Percentiles rank a stretch among this genome's conserved stretches.
Conservation (phyloP, 2,797 vertebrate species). For the Streptopelia turtur region DNA sequence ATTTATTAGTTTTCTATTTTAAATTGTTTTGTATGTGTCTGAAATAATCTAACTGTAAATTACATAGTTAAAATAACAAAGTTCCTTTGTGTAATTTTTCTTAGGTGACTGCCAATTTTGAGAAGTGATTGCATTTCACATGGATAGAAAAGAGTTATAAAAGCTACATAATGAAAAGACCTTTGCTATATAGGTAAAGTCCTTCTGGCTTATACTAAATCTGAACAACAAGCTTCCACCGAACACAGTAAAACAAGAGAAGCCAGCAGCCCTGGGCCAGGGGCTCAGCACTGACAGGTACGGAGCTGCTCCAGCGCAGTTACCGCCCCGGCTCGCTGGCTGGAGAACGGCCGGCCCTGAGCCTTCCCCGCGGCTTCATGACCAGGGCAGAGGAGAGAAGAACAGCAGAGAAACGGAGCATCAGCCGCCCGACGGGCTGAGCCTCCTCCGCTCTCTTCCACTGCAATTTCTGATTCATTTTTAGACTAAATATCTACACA, state of each 20-base stretch:
- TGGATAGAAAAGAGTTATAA: background rate
- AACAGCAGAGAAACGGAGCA: background rate
- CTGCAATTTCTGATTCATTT: background rate
- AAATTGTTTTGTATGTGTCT: background rate
- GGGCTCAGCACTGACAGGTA: background rate
- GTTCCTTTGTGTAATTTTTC: background rate
- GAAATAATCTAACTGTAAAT: slow-evolving; percentile 16
- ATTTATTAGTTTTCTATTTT: slow-evolving; percentile 30
- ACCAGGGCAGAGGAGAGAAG: background rate
- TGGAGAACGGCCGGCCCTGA: background rate
- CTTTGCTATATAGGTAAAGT: background rate
- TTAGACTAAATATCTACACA: background rate
- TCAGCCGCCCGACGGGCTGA: background rate
- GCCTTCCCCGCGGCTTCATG: background rate
- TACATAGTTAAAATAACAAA: background rate
- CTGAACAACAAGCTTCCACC: background rate
- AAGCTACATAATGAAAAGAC: background rate
- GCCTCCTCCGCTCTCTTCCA: background rate
- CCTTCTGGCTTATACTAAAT: background rate
- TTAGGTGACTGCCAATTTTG: background rate
- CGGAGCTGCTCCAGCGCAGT: background rate
- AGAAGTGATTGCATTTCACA: background rate
- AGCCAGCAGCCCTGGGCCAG: background rate
- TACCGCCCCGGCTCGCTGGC: background rate
- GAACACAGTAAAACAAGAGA: background rate